Conservation (phyloP, 2,113 vertebrate genomes). For the Delphinapterus leucas region DNA sequence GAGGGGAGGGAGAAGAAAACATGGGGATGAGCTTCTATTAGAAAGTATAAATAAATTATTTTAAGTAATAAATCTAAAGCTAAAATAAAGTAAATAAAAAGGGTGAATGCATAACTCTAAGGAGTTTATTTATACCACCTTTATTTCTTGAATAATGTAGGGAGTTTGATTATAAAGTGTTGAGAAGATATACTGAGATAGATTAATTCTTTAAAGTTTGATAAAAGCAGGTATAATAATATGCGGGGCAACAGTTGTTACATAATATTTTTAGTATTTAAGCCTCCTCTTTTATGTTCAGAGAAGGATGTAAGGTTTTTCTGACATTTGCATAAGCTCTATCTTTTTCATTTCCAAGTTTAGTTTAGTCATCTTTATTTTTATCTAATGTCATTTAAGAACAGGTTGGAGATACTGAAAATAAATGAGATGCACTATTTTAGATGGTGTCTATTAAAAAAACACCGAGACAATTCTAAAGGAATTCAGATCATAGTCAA, state of each 20-base stretch:
- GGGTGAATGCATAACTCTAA: neutral
- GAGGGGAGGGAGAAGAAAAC: neutral
- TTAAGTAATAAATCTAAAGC: slow-evolving; percentile 26
- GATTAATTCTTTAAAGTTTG: neutral
- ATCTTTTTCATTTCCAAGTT: neutral
- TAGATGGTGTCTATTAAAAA: neutral
- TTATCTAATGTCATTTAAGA: neutral
- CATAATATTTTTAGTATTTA: neutral
- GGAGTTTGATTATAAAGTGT: neutral
- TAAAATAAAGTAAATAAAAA: slow-evolving; percentile 22
- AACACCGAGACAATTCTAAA: neutral
- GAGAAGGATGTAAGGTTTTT: neutral
- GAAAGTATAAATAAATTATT: slow-evolving; percentile 11
- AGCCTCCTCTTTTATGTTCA: neutral
- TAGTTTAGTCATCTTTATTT: neutral
- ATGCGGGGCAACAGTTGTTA: neutral
- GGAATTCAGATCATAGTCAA: neutral
- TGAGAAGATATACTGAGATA: neutral
- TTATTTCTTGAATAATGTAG: neutral
- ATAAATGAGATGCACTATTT: neutral
- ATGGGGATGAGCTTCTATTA: neutral
- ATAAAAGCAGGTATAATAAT: neutral
- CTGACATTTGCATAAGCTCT: neutral
- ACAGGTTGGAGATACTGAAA: slow-evolving; percentile 33
- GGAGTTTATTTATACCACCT: neutral